Evolutionary conservation across 1,140 invertebrate species (phyloP).

Genomic region (Anthonomus grandis): DNA sequence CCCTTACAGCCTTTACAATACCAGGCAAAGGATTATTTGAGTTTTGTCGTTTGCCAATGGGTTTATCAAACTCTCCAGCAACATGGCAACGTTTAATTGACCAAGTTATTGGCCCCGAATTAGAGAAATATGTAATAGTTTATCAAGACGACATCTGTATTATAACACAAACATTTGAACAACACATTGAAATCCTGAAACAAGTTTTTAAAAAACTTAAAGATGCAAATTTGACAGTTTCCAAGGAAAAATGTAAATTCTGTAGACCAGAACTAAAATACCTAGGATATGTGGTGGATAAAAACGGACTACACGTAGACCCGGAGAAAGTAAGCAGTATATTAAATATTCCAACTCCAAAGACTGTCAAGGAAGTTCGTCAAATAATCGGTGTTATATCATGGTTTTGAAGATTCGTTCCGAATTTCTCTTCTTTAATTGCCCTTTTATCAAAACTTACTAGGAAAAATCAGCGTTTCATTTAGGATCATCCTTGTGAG

Average conservation of each 20-base stretch:
- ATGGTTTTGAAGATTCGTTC: constrained; percentile 49
- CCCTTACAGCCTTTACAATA: too few relatives aligned
- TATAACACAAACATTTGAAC: constrained; percentile 2
- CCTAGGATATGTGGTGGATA: constrained; percentile 40
- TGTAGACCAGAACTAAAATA: constrained; percentile 31
- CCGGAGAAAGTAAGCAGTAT: constrained; percentile 41
- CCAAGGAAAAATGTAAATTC: constrained; percentile 25
- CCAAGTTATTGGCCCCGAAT: constrained; percentile 21
- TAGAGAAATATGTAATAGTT: constrained; percentile 29
- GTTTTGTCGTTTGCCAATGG: too few relatives aligned
- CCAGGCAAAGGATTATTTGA: too few relatives aligned
- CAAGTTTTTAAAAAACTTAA: constrained; percentile 13
- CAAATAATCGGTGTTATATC: constrained; percentile 50
- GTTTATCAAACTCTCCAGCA: constrained; percentile 41
- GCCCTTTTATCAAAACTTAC: constrained; percentile 36
- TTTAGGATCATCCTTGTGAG: constrained; percentile 14
- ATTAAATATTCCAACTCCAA: constrained; percentile 30
- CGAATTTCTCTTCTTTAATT: constrained; percentile 47
- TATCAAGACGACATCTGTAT: constrained; percentile 31
- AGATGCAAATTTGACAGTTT: constrained; percentile 10
- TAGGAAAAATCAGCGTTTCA: constrained; percentile 20
- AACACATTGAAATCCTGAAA: constrained; percentile 3
- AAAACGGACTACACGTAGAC: constrained; percentile 15
- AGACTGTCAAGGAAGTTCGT: constrained; percentile 20
- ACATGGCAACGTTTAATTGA: constrained; percentile 43